Evolutionary conservation across 2,888 invertebrate species (phyloP).

Genomic region (Philonicus albiceps): DNA sequence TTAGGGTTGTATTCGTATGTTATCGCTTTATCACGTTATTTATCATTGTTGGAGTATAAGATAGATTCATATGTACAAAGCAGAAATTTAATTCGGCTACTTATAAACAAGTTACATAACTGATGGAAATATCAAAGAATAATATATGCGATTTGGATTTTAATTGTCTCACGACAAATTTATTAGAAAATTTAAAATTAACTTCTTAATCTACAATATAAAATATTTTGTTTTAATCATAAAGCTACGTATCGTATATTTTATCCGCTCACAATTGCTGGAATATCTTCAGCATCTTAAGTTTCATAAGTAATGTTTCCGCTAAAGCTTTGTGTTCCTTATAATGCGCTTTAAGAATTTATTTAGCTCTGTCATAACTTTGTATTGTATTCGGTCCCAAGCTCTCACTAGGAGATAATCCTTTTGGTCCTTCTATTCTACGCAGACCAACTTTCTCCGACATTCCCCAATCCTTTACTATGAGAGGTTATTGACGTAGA

Average conservation of each 20-base stretch:
- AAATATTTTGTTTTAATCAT: not conserved
- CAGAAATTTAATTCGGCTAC: not conserved
- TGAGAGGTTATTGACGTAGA: slow-evolving; percentile 91
- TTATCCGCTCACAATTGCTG: slow-evolving; percentile 77
- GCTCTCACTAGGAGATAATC: slow-evolving; percentile 66
- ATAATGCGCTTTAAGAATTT: slow-evolving; percentile 82
- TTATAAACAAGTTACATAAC: not conserved
- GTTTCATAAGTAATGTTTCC: slow-evolving; percentile 95
- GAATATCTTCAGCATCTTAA: slow-evolving; percentile 91
- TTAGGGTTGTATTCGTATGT: no score
- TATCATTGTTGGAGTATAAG: not conserved
- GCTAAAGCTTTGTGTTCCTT: slow-evolving; percentile 94
- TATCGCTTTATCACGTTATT: no score
- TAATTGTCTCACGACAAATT: not conserved
- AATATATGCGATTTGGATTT: not conserved
- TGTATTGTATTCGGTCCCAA: slow-evolving; percentile 84
- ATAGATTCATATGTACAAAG: not conserved
- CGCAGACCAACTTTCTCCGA: slow-evolving; percentile 91
- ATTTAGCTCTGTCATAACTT: slow-evolving; percentile 93
- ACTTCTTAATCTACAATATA: not conserved
- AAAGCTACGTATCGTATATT: not conserved
- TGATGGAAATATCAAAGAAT: not conserved
- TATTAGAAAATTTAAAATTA: not conserved
- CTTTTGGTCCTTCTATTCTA: slow-evolving; percentile 69
- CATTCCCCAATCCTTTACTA: slow-evolving; percentile 98